phyloP scores from a whole-genome alignment of 2,888 invertebrate genomes.

The Athetis lepigone region DNA sequence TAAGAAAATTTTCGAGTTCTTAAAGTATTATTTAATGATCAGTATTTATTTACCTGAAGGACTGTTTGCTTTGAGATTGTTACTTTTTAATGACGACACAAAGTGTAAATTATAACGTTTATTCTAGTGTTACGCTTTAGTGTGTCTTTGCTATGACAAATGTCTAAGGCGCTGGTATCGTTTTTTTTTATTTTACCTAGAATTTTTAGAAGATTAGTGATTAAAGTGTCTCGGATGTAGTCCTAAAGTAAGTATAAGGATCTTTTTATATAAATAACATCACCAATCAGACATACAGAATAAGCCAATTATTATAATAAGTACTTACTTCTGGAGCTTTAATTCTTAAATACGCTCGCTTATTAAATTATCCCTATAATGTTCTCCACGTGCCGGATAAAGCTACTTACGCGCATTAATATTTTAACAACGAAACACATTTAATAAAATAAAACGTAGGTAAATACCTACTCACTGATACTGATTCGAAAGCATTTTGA shows the following conservation, averaged over 20 bases:
- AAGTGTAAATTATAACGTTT: constrained; percentile 25
- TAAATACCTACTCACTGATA: no score
- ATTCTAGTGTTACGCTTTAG: neutral
- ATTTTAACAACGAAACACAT: constrained; percentile 37
- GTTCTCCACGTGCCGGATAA: neutral
- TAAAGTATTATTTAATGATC: constrained; percentile 60
- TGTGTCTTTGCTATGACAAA: constrained; percentile 42
- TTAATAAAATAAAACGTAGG: constrained; percentile 29
- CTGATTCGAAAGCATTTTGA: constrained; percentile 36
- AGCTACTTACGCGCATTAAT: constrained; percentile 23
- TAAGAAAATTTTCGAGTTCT: constrained; percentile 54
- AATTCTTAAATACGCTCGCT: neutral
- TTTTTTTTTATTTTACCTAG: no score
- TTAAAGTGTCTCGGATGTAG: no score
- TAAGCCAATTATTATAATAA: neutral
- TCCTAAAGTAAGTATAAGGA: no score
- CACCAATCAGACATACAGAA: no score
- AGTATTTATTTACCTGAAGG: constrained; percentile 44
- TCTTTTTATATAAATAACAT: no score
- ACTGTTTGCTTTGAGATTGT: constrained; percentile 45
- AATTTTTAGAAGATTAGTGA: no score
- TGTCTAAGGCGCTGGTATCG: constrained; percentile 22
- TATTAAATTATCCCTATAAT: neutral
- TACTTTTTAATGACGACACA: constrained; percentile 50
- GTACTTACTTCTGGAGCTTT: neutral